These are phyloP conservation scores for Pseudotriccus pelzelni DNA, from an alignment of 2,797 vertebrate species.

Conservation along the genomic window DNA sequence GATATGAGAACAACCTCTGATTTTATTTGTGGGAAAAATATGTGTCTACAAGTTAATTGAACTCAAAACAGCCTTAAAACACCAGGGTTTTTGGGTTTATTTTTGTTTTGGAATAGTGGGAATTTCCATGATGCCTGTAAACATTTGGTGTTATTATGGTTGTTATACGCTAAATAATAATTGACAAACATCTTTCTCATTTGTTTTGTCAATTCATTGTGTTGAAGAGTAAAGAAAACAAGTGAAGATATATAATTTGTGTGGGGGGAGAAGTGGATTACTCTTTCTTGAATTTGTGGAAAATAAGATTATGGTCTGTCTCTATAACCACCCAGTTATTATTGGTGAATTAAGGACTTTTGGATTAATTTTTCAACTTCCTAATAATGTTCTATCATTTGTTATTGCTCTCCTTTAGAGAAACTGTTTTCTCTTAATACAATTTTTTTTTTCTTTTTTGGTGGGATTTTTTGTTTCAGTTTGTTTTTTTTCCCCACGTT, in stretches of 20 bases:
- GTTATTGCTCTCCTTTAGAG: not conserved
- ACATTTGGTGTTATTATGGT: not conserved
- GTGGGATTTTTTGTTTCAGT: not conserved
- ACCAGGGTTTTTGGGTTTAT: not conserved
- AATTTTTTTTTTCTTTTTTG: not conserved
- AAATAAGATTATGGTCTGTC: not conserved
- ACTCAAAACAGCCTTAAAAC: not conserved
- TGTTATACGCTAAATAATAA: not conserved
- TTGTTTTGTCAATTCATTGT: not conserved
- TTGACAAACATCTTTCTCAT: not conserved
- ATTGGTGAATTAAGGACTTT: not conserved
- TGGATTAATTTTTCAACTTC: not conserved
- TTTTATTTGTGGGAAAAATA: not conserved
- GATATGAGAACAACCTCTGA: not conserved
- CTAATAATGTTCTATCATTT: not conserved
- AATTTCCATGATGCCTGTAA: not conserved
- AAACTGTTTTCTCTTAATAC: not conserved
- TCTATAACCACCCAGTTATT: not conserved
- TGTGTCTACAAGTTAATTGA: not conserved
- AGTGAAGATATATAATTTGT: not conserved
- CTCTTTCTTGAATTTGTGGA: not conserved
- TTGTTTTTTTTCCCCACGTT: not conserved
- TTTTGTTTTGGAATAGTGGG: not conserved
- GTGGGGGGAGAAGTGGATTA: not conserved
- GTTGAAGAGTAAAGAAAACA: not conserved